Base-by-base conservation (phyloP, 2,888 invertebrate genomes). In the Hedychridium roseum region DNA sequence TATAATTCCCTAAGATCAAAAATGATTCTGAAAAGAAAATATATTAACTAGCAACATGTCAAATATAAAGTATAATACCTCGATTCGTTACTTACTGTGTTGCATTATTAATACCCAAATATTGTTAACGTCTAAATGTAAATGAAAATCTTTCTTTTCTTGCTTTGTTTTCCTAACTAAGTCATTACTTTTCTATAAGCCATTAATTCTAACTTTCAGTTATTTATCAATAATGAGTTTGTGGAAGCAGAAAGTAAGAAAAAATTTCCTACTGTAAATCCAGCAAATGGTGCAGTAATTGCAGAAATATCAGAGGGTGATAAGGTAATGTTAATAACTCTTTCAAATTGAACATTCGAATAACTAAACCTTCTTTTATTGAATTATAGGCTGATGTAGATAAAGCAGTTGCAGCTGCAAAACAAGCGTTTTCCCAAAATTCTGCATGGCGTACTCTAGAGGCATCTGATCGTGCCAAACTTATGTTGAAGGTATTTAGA, bases 201-300 rank as follows among this genome's bases (percentile, higher is more conserved):
- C n/a, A 31, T 31, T 12, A 11, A 31, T 31, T 9, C 5, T 62
- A 60, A 43, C 47, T 81, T 81, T n/a, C 70, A 91, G 91, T 79
- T 91, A 54, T 91, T 91, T 78, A 91, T 91, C 77, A 88, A 91
- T 82, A 91, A 91, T 77, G 87, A 89, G 73, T 91, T 89, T 79
- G 88, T 90, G 47, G 88, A 94, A 73, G 84, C 96, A 0, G 85
- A 84, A 16, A 91, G 89, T 72, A 91, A 91, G 42, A 94, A 93
- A 78, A 93, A 88, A 2, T 98, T 96, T 80, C 81, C 88, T 15
- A 91, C 92, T 2, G 76, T 91, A 64, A 95, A 97, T 79, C 96
- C 97, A 37, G 82, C 88, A 15, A 91, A 87, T 66, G 92, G 88
- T 53, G 81, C 86, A 66, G 86, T 87, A 62, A 91, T 96, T 64